A percentile compares a stretch with the other conserved stretches of the same genome.
Evolutionary conservation across 2,888 invertebrate genomes (phyloP).

Genomic region (Thumatha senex): DNA sequence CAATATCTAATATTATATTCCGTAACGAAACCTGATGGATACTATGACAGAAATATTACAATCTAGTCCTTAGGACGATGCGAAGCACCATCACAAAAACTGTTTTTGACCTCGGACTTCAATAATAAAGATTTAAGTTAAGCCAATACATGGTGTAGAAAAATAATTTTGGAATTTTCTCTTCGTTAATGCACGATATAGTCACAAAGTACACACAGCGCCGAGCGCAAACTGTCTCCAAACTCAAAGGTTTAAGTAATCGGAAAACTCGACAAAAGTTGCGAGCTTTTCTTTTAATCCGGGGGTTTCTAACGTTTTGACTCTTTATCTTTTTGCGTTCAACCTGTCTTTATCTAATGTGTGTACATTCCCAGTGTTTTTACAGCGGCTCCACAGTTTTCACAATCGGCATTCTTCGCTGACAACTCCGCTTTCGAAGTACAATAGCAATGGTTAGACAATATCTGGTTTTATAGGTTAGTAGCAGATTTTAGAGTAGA

Average conservation of each 20-base stretch:
- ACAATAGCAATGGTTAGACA: background rate
- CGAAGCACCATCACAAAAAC: too few species aligned
- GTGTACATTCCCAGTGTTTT: slow-evolving; percentile 7
- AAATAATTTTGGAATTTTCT: background rate
- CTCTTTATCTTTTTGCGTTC: slow-evolving; percentile 25
- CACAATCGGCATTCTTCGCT: slow-evolving; percentile 2
- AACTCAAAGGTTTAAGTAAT: slow-evolving; percentile 31
- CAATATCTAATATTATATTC: too few species aligned
- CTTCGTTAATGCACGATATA: slow-evolving; percentile 4
- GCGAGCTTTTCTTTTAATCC: slow-evolving; percentile 27
- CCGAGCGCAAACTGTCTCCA: slow-evolving; percentile 7
- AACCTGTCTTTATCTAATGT: slow-evolving; percentile 10
- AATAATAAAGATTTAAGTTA: background rate
- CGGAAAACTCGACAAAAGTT: slow-evolving; percentile 26
- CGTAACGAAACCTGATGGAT: too few species aligned
- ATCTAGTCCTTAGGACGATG: too few species aligned
- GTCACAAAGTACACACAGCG: slow-evolving; percentile 5
- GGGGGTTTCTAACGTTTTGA: slow-evolving; percentile 22
- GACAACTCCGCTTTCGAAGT: background rate
- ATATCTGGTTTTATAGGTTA: background rate
- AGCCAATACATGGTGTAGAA: background rate
- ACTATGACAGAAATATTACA: too few species aligned
- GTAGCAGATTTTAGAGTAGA: background rate
- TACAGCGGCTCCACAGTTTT: slow-evolving; percentile 1
- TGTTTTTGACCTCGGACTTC: background rate